Conservation (phyloP, 2,113 vertebrate genomes). For the Muntiacus reevesi region DNA sequence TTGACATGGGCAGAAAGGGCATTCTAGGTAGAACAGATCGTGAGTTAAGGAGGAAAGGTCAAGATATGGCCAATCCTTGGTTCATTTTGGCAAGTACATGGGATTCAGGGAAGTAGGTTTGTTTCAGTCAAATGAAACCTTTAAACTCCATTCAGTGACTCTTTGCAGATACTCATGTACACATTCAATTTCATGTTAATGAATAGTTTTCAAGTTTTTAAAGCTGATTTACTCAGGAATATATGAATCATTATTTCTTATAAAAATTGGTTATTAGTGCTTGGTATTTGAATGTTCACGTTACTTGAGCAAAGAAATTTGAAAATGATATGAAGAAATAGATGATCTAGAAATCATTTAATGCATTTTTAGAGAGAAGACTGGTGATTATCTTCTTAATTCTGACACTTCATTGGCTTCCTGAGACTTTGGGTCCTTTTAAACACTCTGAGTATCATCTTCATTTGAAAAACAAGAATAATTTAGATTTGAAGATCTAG, state of each 20-base stretch:
- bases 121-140: not conserved
- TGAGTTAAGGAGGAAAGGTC: not conserved
- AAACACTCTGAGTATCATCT: not conserved
- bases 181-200: not conserved
- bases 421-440: not conserved
- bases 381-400: not conserved
- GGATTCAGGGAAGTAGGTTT: not conserved
- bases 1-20: not conserved
- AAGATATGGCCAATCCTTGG: not conserved
- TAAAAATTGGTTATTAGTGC: not conserved
- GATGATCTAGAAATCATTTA: not conserved
- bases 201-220: not conserved
- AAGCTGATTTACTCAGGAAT: not conserved
- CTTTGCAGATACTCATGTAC: not conserved
- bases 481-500: not conserved
- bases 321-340: not conserved
- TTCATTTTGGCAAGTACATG: not conserved
- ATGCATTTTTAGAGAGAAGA: not conserved
- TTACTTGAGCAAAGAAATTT: not conserved
- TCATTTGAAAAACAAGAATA: slow-evolving; percentile 8
- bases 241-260: slow-evolving; percentile 16
- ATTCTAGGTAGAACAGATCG: not conserved
- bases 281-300: not conserved
- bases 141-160: not conserved
- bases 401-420: not conserved